Percentiles rank a stretch among this genome's conserved stretches.
These are phyloP conservation scores for Paralinhomoeus sp. DNA, from an alignment of 2,888 invertebrate genomes.

Conservation along the genomic window DNA sequence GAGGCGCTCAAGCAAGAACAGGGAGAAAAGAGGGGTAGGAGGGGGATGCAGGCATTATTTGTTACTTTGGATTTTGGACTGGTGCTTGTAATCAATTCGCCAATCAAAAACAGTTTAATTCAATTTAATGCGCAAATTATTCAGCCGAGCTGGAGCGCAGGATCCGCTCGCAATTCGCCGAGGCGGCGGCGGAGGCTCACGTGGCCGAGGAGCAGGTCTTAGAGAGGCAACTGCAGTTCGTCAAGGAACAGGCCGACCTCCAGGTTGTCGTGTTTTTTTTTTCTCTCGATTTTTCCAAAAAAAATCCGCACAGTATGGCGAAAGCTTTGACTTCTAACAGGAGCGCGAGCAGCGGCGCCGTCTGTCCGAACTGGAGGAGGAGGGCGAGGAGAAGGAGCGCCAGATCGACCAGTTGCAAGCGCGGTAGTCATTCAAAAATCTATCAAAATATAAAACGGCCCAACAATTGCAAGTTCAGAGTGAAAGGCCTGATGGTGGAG, in stretches of 20 bases:
- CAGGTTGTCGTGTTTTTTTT: too few species aligned
- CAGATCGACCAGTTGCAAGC: conserved; percentile 3
- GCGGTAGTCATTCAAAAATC: background rate
- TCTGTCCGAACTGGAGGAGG: background rate
- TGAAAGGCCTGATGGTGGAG: conserved; percentile 10
- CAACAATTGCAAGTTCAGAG: conserved; percentile 2
- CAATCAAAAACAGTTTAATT: too few species aligned
- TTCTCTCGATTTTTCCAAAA: too few species aligned
- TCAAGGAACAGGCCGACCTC: background rate
- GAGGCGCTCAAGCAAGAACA: too few species aligned
- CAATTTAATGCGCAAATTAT: too few species aligned
- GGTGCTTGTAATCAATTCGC: too few species aligned
- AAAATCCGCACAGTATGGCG: too few species aligned
- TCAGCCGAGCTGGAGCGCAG: conserved; percentile 1
- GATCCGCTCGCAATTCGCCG: background rate
- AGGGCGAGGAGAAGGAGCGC: conserved; percentile 5
- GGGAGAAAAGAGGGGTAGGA: too few species aligned
- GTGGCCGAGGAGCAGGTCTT: conserved; percentile 1
- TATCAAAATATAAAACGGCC: conserved; percentile 1
- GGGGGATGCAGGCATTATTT: too few species aligned
- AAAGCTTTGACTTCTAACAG: too few species aligned
- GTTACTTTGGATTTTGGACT: too few species aligned
- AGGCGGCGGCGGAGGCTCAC: conserved; percentile 2
- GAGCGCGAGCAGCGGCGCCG: background rate
- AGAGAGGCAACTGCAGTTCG: conserved; percentile 2